Evolutionary conservation across 2,113 vertebrate genomes (phyloP).

Genomic region (Rattus rattus): DNA sequence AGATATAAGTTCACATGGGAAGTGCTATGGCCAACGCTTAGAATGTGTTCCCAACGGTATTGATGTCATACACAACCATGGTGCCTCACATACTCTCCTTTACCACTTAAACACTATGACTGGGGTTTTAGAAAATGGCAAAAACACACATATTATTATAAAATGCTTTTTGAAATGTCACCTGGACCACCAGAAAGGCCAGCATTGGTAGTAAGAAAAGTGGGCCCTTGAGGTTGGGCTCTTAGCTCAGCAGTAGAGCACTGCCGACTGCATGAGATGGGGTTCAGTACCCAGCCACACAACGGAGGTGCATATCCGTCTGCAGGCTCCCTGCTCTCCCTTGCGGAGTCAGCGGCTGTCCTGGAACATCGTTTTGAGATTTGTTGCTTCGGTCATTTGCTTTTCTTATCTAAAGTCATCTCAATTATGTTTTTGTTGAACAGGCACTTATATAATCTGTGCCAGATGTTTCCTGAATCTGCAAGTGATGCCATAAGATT

Average conservation of each 20-base stretch:
- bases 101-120: rapidly evolving
- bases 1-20: background rate
- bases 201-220: background rate
- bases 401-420: background rate
- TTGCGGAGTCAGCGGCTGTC: rapidly evolving
- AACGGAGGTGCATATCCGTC: background rate
- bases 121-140: background rate
- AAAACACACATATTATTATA: rapidly evolving
- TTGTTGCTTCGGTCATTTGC: background rate
- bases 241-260: too few species aligned
- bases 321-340: background rate
- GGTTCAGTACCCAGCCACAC: background rate
- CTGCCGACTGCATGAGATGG: background rate
- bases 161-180: background rate
- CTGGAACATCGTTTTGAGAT: rapidly evolving
- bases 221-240: rapidly evolving
- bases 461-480: conserved; percentile 94
- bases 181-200: too few species aligned
- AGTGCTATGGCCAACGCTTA: background rate
- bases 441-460: conserved; percentile 92
- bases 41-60: rapidly evolving
- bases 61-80: rapidly evolving
- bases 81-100: background rate
- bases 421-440: conserved; percentile 70
- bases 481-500: conserved; percentile 88